phyloP scores from a whole-genome alignment of 2,888 invertebrate genomes.

The Drosophila niveifrons region DNA sequence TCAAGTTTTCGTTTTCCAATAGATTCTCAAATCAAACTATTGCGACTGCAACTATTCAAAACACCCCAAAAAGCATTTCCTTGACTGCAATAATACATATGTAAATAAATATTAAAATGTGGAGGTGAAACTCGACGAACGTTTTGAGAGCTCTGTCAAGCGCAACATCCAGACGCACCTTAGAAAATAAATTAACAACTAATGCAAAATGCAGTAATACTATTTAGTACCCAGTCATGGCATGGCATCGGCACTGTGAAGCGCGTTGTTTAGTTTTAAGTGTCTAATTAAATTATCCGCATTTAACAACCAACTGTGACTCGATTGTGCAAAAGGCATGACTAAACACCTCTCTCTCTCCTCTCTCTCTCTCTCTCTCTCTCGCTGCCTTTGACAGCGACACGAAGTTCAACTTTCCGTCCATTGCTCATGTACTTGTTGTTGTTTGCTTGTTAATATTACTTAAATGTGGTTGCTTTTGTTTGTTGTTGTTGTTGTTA shows the following conservation, averaged over 20 bases:
- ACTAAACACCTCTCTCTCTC: conserved; percentile 55
- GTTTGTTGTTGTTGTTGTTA: conserved; percentile 41
- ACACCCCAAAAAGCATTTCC: not conserved
- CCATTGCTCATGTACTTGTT: conserved; percentile 40
- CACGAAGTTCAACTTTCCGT: conserved; percentile 31
- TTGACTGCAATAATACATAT: not conserved
- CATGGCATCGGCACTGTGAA: conserved; percentile 26
- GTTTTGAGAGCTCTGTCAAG: conserved; percentile 13
- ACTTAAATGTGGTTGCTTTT: conserved; percentile 48
- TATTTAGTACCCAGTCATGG: conserved; percentile 45
- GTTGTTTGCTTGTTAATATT: conserved; percentile 35
- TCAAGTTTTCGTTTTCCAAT: not conserved
- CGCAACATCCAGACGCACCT: conserved; percentile 34
- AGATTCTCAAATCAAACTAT: no score
- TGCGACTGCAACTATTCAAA: not conserved
- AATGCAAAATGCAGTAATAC: conserved; percentile 30
- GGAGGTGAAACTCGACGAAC: conserved; percentile 25
- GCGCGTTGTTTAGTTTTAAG: conserved; percentile 68
- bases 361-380: not conserved
- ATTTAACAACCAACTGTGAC: conserved; percentile 74
- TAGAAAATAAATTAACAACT: conserved; percentile 33
- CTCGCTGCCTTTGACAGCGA: not conserved
- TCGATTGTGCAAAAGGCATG: conserved; percentile 78
- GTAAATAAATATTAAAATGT: not conserved
- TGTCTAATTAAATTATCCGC: conserved; percentile 79